A percentile compares a stretch with the other conserved stretches of the same genome.
Conservation (phyloP, 2,113 vertebrate genomes). For the Poeciliopsis occidentalis region DNA sequence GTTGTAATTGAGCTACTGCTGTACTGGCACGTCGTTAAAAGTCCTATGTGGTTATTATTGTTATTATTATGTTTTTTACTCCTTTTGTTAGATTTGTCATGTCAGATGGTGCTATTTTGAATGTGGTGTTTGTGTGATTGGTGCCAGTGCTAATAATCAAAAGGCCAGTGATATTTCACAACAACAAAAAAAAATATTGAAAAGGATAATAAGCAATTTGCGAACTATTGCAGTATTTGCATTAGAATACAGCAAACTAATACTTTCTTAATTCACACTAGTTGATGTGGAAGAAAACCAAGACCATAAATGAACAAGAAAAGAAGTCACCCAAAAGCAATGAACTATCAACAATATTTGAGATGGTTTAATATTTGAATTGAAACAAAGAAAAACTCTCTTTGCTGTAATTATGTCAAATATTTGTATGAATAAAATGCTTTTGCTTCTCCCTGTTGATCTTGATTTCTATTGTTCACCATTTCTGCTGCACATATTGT, state of each 20-base stretch:
- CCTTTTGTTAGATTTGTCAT: constrained; percentile 47
- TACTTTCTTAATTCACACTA: constrained; percentile 1
- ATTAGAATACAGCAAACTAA: background rate
- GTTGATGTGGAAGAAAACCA: constrained; percentile 10
- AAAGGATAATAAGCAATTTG: background rate
- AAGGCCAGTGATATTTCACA: background rate
- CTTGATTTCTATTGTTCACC: background rate
- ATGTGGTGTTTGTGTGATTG: constrained; percentile 40
- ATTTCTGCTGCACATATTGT: too few relatives aligned
- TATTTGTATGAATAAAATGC: constrained; percentile 61
- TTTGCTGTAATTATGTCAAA: constrained; percentile 45
- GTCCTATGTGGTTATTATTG: constrained; percentile 25
- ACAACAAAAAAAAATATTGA: background rate
- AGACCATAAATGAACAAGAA: constrained; percentile 3
- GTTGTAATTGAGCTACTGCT: constrained; percentile 10
- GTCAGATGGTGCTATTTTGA: constrained; percentile 63
- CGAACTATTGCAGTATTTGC: constrained; percentile 19
- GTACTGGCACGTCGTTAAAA: constrained; percentile 20
- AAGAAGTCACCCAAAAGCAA: constrained; percentile 5
- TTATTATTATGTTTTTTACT: constrained; percentile 48
- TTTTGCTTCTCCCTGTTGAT: constrained; percentile 20
- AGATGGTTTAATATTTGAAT: background rate
- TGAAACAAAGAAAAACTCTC: constrained; percentile 12
- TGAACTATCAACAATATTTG: background rate
- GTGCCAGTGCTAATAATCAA: constrained; percentile 18